Base-by-base conservation (phyloP, 2,797 vertebrate genomes). In the Gila robusta region DNA sequence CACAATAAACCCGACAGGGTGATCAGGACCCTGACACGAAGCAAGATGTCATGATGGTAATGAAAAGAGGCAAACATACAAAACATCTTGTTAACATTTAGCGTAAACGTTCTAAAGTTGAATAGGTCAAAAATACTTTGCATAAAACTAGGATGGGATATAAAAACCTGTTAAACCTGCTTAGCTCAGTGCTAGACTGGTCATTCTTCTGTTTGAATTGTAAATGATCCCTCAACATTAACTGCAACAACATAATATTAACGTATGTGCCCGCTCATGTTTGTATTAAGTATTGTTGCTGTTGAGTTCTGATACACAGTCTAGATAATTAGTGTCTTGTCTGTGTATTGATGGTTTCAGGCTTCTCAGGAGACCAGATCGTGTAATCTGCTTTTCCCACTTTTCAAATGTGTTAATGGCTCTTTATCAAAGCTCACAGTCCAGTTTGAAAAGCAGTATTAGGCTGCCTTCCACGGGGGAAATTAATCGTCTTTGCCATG, bases 371-470 rank as follows among this genome's bases (percentile, higher is more conserved):
- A 35, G 76, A 74, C 66, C 59, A 72, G 47, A 67, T 82, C 2
- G 10, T 35, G 21, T 83, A 77, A 81, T 90, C 69, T 71, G 41
- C 52, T 56, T 37, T 79, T 21, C 37, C 69, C 71, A 26, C 39
- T 32, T 80, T 47, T 81, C 12, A 81, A 74, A 81, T 28, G 77
- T 69, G 52, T 62, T 86, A 78, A 87, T 88, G 82, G 54, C n/a
- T 70, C 41, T 79, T 82, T 62, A 59, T 80, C 44, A 37, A 71
- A 62, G 12, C 77, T 62, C 77, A 37, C 19, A 21, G 56, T 73
- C 67, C 54, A 85, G 6, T 79, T 47, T 85, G 0, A 79, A 71
- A 79, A 41, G 49, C 70, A 11, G n/a, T 69, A 3, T 78, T 52
- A 47, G 47, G 47, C 47, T 44, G 32, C 70, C 47, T 32, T 62